phyloP scores from a whole-genome alignment of 2,797 vertebrate genomes.

The Emydoidea blandingii region DNA sequence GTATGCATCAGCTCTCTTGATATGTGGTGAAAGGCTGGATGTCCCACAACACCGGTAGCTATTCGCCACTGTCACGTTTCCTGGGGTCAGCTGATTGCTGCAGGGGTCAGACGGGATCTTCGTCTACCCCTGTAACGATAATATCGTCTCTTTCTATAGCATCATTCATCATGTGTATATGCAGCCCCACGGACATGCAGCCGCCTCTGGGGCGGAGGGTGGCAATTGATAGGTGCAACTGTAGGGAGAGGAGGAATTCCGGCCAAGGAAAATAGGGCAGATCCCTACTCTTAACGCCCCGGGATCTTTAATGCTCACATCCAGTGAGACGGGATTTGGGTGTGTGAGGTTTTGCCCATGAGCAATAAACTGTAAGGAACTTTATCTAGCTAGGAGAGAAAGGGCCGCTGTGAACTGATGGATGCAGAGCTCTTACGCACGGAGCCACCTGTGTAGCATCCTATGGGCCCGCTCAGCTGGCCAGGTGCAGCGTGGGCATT shows the following conservation, averaged over 20 bases:
- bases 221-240: not conserved
- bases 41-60: too few species aligned
- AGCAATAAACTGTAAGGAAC: not conserved
- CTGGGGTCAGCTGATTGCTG: too few species aligned
- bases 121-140: too few species aligned
- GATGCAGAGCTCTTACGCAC: not conserved
- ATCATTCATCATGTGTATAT: too few species aligned
- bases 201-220: not conserved
- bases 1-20: too few species aligned
- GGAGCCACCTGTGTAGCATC: not conserved
- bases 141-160: too few species aligned
- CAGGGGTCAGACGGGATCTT: too few species aligned
- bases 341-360: not conserved
- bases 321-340: not conserved
- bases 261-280: not conserved
- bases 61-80: too few species aligned
- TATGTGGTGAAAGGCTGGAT: too few species aligned
- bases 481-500: not conserved
- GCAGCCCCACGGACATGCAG: not conserved
- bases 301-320: not conserved
- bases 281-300: fast-evolving
- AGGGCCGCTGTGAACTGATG: too few species aligned
- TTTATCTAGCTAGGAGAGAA: not conserved
- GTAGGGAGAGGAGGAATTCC: not conserved
- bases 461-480: not conserved